Evolutionary conservation across 2,888 invertebrate species (phyloP), one percentile per base, ranked within the genome.

Genomic region (Lepidonotus clava): DNA sequence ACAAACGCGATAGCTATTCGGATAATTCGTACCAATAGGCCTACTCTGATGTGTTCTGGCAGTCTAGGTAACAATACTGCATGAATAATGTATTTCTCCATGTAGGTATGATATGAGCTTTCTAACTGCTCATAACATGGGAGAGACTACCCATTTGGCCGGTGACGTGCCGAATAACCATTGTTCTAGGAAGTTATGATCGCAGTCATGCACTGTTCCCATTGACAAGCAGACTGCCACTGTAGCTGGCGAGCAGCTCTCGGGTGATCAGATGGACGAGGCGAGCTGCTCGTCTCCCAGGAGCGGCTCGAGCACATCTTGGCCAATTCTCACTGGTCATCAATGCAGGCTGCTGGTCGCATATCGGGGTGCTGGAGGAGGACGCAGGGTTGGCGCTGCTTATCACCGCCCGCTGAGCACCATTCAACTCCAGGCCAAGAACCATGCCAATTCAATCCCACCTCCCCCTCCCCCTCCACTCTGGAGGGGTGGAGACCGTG

Each of bases 391-490:
- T 34, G n/a, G n/a, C 5, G 38, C 34, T 21, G 38, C 38, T 76
- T 40, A 40, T 40, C 40, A 76, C 24, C 28, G 40, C 76, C n/a
- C 21, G 11, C 76, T 76, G 76, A 76, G 76, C 24, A 40, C 24
- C 76, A 40, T 76, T 76, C 76, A 76, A 76, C 76, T 18, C 14
- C 38, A 38, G 76, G 24, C 76, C 76, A 76, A 76, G 76, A 76
- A 76, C 76, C 40, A 76, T 76, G 76, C 76, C 76, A 76, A 76
- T 76, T 28, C 76, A 76, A 76, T 76, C 40, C 76, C 53, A 61
- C 24, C 2, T 61, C 53, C 61, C 14, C 61, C 61, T 61, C 56
- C 56, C 56, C n/a, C 14, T 56, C 56, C 61, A 24, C 14, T 11
- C 53, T 61, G 61, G 61, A 24, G 4, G 61, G 28, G 5, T 28